Evolutionary conservation across 1,140 invertebrate species (phyloP), one percentile per base, ranked within the genome.

Genomic region (Dinothrombium tinctorium): DNA sequence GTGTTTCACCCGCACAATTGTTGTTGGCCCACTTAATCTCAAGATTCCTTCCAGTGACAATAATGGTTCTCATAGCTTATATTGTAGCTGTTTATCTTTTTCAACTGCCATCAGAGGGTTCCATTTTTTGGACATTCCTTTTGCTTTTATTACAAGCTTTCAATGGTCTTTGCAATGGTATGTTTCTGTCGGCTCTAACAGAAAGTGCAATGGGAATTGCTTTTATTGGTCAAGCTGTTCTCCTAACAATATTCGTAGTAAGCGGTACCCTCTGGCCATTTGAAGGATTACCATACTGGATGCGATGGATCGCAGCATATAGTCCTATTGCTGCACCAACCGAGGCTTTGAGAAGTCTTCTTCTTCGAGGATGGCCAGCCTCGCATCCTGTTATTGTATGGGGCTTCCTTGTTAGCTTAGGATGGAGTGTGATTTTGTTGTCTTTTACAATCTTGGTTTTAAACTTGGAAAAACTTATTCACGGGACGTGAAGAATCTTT

Each of bases 291-390:
- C 84, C 84, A 2, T 67, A 67, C 33, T 66, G 76, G 36, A 59
- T 92, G 4, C 67, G 73, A 46, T 76, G 78, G 52, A 68, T 92
- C 22, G 76, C 80, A 2, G 69, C 76, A 32, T 71, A 74, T 49
- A 65, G 90, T 28, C 87, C 87, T 0, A 61, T 89, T 31, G 92
- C 86, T 1, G 67, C 86, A 53, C 81, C 83, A 4, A 86, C 82
- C 15, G 80, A 84, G 26, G 74, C 81, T 0, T 64, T 92, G 42
- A 65, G 87, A 39, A 76, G 76, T 15, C 77, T 92, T 26, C 37
- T 38, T 12, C 23, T 38, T 6, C 21, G 37, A 2, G 37, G 37
- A 9, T 25, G 22, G 24, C 15, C 22, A 15, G 15, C 26, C 24
- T 25, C 24, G 2, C 22, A 25, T 12, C 37, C 37, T 15, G 11